phyloP scores from a whole-genome alignment of 1,140 invertebrate genomes.

The Lasioglossum baleicum region DNA sequence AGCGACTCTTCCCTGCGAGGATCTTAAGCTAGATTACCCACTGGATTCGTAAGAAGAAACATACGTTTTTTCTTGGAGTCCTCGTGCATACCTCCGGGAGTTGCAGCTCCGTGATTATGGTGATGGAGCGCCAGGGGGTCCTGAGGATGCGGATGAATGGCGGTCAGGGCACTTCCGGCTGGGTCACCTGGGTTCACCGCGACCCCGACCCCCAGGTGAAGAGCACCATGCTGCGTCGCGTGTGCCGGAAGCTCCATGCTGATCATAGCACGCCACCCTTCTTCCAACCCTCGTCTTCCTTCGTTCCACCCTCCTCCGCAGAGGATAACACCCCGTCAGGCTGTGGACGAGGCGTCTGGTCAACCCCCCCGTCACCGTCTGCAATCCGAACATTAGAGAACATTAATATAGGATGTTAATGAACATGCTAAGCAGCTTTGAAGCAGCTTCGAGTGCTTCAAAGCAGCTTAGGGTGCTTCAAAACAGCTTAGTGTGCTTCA shows the following conservation, averaged over 20 bases:
- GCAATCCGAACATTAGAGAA: conserved; percentile 4
- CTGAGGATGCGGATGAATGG: conserved; percentile 74
- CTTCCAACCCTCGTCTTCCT: conserved; percentile 66
- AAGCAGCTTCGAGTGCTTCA: too few relatives aligned
- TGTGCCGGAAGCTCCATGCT: conserved; percentile 78
- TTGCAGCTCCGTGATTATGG: conserved; percentile 71
- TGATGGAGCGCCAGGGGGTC: conserved; percentile 74
- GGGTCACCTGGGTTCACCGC: conserved; percentile 73
- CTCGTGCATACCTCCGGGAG: conserved; percentile 78
- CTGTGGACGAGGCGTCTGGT: conserved; percentile 64
- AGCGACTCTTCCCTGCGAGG: conserved; percentile 19
- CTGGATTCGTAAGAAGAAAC: conserved; percentile 76
- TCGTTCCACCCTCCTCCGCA: conserved; percentile 64
- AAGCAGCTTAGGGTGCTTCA: too few relatives aligned
- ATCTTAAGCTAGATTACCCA: neutral
- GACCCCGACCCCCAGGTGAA: conserved; percentile 74
- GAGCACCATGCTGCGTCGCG: conserved; percentile 74
- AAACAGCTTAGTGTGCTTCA: too few relatives aligned
- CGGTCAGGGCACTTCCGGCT: conserved; percentile 70
- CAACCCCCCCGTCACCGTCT: conserved; percentile 59
- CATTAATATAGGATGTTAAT: too few relatives aligned
- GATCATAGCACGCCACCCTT: conserved; percentile 76
- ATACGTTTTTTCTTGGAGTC: conserved; percentile 79
- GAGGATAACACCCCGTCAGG: conserved; percentile 67
- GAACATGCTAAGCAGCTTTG: too few relatives aligned